Evolutionary conservation across 2,113 vertebrate genomes (phyloP).

Genomic region (Phalacrocorax carbo): DNA sequence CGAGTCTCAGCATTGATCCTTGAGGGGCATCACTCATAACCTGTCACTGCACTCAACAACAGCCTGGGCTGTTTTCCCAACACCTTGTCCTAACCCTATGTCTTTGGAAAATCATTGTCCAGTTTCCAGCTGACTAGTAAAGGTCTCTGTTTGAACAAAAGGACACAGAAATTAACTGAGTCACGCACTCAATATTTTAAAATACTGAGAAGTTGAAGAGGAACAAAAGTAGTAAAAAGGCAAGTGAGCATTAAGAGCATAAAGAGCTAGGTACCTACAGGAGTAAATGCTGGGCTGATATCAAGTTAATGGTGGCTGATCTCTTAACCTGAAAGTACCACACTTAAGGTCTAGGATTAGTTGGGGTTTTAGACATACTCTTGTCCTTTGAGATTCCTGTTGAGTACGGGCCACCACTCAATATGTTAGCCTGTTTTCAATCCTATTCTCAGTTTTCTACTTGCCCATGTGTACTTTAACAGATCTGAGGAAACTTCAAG

Average conservation of each 20-base stretch:
- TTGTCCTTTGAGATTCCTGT: background rate
- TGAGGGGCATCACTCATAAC: rapidly evolving
- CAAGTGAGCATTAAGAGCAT: background rate
- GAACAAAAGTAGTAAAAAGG: background rate
- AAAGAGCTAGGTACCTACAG: background rate
- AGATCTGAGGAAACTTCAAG: background rate
- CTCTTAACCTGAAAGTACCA: background rate
- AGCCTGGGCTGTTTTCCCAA: background rate
- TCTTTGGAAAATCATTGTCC: background rate
- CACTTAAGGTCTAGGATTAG: background rate
- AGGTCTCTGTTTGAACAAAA: background rate
- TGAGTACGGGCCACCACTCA: background rate
- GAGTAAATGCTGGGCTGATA: background rate
- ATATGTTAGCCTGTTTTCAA: background rate
- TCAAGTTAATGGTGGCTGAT: background rate
- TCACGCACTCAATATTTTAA: background rate
- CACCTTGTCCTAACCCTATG: background rate
- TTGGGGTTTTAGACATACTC: background rate
- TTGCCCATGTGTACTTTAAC: background rate
- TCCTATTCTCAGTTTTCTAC: background rate
- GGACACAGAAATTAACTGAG: background rate
- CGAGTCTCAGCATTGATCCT: background rate
- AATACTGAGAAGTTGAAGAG: background rate
- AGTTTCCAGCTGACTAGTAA: background rate
- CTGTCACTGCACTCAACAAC: background rate